Percentiles rank a stretch among this genome's conserved stretches.
These are phyloP conservation scores for Gymnorhina tibicen DNA, from an alignment of 2,113 vertebrate species.

Conservation along the genomic window DNA sequence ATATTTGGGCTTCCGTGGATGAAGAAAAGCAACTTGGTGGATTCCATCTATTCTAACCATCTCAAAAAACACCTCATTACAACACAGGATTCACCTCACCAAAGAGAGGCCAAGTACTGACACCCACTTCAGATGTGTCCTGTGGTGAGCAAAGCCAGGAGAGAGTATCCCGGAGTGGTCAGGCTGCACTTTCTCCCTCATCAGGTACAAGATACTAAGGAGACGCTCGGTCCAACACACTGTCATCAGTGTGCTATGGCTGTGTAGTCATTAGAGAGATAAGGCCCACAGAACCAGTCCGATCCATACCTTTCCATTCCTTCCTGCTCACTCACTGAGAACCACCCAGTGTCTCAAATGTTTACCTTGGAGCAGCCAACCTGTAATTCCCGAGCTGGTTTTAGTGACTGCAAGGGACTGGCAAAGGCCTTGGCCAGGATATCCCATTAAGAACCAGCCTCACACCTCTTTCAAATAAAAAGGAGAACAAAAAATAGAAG, in stretches of 20 bases:
- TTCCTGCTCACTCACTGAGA: neutral
- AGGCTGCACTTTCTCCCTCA: neutral
- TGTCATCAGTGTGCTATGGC: neutral
- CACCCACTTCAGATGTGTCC: neutral
- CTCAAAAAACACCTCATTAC: neutral
- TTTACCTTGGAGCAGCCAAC: neutral
- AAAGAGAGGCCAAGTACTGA: neutral
- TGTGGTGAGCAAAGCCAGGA: neutral
- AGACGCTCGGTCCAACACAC: neutral
- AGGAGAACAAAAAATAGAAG: neutral
- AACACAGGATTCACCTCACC: neutral
- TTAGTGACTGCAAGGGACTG: neutral
- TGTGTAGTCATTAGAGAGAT: neutral
- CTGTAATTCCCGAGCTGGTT: neutral
- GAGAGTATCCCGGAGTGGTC: neutral
- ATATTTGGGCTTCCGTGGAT: neutral
- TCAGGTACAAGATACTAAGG: neutral
- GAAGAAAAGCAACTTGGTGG: neutral
- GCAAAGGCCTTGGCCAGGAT: neutral
- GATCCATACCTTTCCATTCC: neutral
- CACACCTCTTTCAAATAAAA: neutral
- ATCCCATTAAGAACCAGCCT: neutral
- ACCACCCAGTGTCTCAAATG: neutral
- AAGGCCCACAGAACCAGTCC: neutral
- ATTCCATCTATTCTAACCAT: neutral